Conservation (phyloP, 2,113 vertebrate species). For the Centrocercus urophasianus region DNA sequence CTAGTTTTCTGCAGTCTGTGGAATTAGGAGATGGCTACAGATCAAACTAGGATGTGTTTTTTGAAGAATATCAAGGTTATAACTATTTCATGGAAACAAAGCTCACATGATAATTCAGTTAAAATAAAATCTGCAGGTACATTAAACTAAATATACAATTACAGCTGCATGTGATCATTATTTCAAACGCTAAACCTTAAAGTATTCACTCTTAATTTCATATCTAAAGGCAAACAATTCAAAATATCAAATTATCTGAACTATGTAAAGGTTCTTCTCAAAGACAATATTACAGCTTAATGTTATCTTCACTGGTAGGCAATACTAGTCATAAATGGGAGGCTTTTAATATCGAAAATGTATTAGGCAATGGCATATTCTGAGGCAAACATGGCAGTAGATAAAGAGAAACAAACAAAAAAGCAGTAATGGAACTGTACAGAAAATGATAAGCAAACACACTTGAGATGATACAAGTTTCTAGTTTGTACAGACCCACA, state of each 20-base stretch:
- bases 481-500: not conserved
- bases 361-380: not conserved
- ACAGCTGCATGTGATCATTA: not conserved
- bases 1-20: not conserved
- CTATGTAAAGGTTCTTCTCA: not conserved
- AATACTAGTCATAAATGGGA: not conserved
- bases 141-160: not conserved
- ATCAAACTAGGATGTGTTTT: not conserved
- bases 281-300: not conserved
- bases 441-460: not conserved
- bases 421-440: not conserved
- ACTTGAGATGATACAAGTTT: not conserved
- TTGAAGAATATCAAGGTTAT: not conserved
- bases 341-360: not conserved
- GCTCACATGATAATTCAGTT: not conserved
- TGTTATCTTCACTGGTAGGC: not conserved
- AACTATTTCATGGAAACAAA: not conserved
- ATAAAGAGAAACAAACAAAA: not conserved
- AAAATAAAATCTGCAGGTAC: not conserved
- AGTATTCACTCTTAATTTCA: not conserved
- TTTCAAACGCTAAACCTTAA: not conserved
- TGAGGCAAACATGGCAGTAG: not conserved
- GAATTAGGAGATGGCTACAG: not conserved
- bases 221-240: not conserved
- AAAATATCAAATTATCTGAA: not conserved